Evolutionary conservation across 2,888 invertebrate genomes (phyloP).

Genomic region (Anagyrus pseudococci): DNA sequence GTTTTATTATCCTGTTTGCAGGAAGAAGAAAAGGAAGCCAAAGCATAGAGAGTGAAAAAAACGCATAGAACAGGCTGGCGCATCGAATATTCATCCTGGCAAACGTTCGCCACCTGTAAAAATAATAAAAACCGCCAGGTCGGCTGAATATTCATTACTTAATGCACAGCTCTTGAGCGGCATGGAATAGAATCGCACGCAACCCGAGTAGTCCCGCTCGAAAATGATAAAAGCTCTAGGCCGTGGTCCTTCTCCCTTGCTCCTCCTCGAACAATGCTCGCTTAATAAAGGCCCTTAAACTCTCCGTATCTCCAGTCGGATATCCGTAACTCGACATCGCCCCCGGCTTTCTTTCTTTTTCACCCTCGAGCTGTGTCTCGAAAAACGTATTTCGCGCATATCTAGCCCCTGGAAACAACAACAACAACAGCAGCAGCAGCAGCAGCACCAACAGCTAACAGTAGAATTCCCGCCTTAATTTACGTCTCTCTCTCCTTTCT

Average conservation of each 20-base stretch:
- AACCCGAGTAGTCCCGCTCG: not conserved
- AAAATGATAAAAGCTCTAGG: constrained; percentile 29
- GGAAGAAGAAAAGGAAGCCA: not conserved
- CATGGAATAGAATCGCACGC: constrained; percentile 1
- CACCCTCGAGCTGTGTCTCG: not conserved
- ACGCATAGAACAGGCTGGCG: no score
- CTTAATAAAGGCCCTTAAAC: constrained; percentile 33
- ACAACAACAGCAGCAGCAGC: constrained; percentile 7
- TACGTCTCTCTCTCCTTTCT: constrained; percentile 15
- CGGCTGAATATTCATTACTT: not conserved
- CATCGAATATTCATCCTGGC: constrained; percentile 12
- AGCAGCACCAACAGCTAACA: no score
- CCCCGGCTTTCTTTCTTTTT: not conserved
- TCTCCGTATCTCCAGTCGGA: not conserved
- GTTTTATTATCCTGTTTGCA: not conserved
- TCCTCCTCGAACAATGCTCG: constrained; percentile 22
- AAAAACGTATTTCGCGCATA: not conserved
- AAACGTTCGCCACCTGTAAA: constrained; percentile 1
- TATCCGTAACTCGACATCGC: not conserved
- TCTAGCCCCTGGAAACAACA: not conserved
- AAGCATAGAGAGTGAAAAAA: not conserved
- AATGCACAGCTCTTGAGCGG: not conserved
- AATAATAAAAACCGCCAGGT: constrained; percentile 10
- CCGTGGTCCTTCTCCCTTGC: no score
- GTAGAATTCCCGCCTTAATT: constrained; percentile 18